phyloP scores from a whole-genome alignment of 1,140 invertebrate species.

The Eubasilissa regina region DNA sequence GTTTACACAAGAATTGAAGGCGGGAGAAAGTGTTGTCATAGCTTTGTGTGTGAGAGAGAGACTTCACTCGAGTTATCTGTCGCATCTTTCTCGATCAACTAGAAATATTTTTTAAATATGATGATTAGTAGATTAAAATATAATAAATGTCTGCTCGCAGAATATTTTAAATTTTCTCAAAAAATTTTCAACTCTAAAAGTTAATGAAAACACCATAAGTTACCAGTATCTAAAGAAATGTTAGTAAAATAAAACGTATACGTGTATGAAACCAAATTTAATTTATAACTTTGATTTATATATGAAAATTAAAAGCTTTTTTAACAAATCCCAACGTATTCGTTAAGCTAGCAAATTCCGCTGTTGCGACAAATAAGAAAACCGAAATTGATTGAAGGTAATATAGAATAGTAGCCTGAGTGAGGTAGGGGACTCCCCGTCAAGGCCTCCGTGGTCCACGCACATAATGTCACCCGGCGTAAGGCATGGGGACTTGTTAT shows the following conservation, averaged over 20 bases:
- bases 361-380: constrained; percentile 12
- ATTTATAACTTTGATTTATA: constrained; percentile 9
- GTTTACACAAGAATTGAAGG: constrained; percentile 48
- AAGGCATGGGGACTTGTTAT: background rate
- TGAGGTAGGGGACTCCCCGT: no score
- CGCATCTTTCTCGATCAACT: no score
- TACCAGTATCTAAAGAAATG: no score
- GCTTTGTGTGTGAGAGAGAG: background rate
- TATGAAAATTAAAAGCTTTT: constrained; percentile 1
- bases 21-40: constrained; percentile 40
- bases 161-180: no score
- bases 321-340: constrained; percentile 7
- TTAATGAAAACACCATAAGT: no score
- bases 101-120: no score
- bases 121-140: no score
- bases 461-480: background rate
- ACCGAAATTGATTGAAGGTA: constrained; percentile 32
- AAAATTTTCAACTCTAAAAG: no score
- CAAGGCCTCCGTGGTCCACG: constrained; percentile 7
- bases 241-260: no score
- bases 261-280: background rate
- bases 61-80: background rate
- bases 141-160: no score
- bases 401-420: background rate
- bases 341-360: constrained; percentile 1